Evolutionary conservation across 2,113 vertebrate species (phyloP), one percentile per base, ranked within the genome.

Genomic region (Grus americana): DNA sequence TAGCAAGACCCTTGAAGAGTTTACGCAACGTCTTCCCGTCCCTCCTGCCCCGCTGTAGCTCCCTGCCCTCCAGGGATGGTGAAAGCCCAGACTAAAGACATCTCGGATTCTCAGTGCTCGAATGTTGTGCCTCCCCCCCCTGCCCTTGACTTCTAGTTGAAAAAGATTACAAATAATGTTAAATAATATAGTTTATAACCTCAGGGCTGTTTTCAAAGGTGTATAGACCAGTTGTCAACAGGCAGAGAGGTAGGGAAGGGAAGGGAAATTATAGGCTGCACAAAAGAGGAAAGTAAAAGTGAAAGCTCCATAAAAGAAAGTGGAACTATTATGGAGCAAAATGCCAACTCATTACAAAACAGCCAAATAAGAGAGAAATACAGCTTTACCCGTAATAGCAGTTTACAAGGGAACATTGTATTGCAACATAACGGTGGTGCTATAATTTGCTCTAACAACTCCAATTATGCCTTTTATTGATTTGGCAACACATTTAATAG

Each of bases 401-500:
- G 99, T 99, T 99, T 99, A 99, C 98, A 98, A 98, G 99, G 98
- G 98, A 99, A 99, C 99, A 99, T 99, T 99, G 99, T 99, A 98
- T 98, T 98, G 99, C 98, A 98, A 99, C 99, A 99, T 99, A 99
- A 99, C 99, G 98, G 99, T 98, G 98, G 98, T 98, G 98, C 99
- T 99, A 99, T 99, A 99, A 99, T 99, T 99, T 99, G 98, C 99
- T 99, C 99, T 99, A 99, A 99, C 99, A 99, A 99, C 99, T 99
- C 99, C 98, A 99, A 99, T 99, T 99, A 99, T 99, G 98, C 98
- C 99, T 99, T 99, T 98, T 99, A 99, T 99, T 99, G 99, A 99
- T 99, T 99, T 99, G 98, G 98, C 98, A 98, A 98, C 99, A 99
- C 99, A 98, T 99, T 99, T 99, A 99, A 99, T 99, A 99, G 99